Conservation (phyloP, 2,888 invertebrate species). For the Ectobius pallidus region DNA sequence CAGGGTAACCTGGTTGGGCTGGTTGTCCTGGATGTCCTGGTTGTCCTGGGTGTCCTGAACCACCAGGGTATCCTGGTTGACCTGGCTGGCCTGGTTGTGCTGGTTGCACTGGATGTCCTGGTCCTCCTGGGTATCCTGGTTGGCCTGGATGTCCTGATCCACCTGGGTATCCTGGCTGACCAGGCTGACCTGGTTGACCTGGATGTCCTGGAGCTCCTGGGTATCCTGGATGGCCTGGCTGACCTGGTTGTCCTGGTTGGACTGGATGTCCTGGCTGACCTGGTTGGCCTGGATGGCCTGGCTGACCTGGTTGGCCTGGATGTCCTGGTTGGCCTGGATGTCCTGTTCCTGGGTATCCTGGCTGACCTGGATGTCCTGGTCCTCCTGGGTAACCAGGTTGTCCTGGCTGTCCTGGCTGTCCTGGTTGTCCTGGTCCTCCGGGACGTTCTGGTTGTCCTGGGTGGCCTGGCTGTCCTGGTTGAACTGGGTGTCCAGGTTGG, state of each 20-base stretch:
- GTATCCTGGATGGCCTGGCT: conserved; percentile 43
- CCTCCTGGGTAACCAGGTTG: conserved; percentile 41
- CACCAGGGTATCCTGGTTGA: no score
- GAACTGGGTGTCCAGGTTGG: conserved; percentile 44
- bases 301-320: conserved; percentile 37
- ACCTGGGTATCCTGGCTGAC: no score
- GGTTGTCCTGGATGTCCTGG: no score
- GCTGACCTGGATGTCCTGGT: conserved; percentile 37
- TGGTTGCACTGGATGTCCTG: no score
- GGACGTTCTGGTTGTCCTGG: conserved; percentile 19
- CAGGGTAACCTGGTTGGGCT: no score
- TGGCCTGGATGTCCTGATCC: no score
- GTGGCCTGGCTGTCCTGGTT: conserved; percentile 21
- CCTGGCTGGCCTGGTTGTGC: no score
- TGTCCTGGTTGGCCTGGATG: conserved; percentile 37
- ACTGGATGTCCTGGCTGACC: conserved; percentile 38
- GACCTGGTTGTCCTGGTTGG: conserved; percentile 40
- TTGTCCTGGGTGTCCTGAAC: no score
- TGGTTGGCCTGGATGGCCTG: conserved; percentile 36
- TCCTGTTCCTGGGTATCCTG: conserved; percentile 34
- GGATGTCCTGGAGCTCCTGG: conserved; percentile 44
- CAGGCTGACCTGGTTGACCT: no score
- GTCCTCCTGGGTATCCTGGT: no score
- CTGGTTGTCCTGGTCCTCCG: conserved; percentile 46
- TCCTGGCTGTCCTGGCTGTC: conserved; percentile 49